Evolutionary conservation across 2,113 vertebrate genomes (phyloP).

Genomic region (Marmota flaviventris): DNA sequence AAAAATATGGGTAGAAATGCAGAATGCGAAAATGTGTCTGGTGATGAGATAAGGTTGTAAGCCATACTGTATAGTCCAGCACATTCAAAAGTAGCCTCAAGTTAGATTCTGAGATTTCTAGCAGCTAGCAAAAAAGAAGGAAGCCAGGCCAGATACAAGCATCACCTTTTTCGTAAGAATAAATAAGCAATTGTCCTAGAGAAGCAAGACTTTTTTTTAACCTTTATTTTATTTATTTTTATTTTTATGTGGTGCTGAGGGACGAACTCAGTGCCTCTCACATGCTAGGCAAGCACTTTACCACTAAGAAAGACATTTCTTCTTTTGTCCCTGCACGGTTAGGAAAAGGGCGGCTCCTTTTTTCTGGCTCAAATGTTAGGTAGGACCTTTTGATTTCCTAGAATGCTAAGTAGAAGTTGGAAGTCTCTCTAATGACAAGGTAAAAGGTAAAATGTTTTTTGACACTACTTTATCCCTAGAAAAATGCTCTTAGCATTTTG

Average conservation of each 20-base stretch:
- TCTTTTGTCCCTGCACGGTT: background rate
- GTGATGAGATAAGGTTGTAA: background rate
- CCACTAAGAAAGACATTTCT: background rate
- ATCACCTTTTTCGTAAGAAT: background rate
- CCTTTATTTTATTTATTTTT: too few relatives aligned
- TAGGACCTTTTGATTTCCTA: background rate
- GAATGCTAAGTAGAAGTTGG: background rate
- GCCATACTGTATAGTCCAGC: background rate
- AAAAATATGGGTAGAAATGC: background rate
- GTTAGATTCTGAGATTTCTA: constrained; percentile 46
- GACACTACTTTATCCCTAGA: constrained; percentile 11
- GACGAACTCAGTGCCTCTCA: too few relatives aligned
- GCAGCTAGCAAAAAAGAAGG: background rate
- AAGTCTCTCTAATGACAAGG: background rate
- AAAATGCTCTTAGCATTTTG: constrained; percentile 46
- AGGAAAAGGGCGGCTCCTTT: background rate
- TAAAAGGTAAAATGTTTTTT: background rate
- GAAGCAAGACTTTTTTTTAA: background rate
- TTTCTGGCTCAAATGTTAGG: background rate
- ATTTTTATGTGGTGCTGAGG: too few relatives aligned
- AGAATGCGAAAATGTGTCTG: background rate
- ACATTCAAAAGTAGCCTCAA: constrained; percentile 5
- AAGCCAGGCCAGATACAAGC: background rate
- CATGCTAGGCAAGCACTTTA: too few relatives aligned
- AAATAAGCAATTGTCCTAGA: background rate